These are phyloP conservation scores for Spondyliosoma cantharus DNA, from an alignment of 2,797 vertebrate genomes.

Conservation along the genomic window DNA sequence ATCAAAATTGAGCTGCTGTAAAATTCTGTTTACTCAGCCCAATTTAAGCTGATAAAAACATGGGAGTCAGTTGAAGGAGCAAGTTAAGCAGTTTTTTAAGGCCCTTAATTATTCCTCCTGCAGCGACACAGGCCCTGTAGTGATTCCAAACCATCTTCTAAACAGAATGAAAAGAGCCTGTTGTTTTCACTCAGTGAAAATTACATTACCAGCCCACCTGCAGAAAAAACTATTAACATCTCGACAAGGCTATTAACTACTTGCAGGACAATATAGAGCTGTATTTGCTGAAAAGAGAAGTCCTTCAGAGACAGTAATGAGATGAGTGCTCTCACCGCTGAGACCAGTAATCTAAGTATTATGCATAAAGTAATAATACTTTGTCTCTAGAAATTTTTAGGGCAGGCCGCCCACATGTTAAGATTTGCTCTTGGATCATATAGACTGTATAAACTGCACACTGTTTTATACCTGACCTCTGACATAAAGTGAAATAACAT, in stretches of 20 bases:
- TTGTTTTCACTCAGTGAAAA: constrained; percentile 13
- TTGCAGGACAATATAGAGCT: not conserved
- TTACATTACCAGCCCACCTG: constrained; percentile 17
- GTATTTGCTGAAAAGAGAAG: constrained; percentile 9
- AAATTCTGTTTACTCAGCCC: not conserved
- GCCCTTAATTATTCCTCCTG: not conserved
- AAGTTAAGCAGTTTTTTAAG: not conserved
- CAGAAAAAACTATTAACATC: not conserved
- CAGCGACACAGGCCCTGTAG: not conserved
- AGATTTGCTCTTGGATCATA: not conserved
- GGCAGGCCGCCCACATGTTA: not conserved
- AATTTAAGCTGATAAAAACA: not conserved
- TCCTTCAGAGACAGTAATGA: not conserved
- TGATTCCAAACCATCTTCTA: not conserved
- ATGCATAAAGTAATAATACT: not conserved
- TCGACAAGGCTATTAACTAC: constrained; percentile 5
- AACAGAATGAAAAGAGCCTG: constrained; percentile 1
- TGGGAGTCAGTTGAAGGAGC: not conserved
- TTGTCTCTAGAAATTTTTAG: not conserved
- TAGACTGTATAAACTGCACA: not conserved
- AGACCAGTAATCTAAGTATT: not conserved
- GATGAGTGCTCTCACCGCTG: too few relatives aligned
- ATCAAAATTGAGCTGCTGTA: not conserved
- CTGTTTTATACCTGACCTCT: not conserved
- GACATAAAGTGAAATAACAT: not conserved